A percentile compares a stretch with the other conserved stretches of the same genome.
Conservation (phyloP, 2,888 invertebrate genomes). For the Nebria brevicollis region DNA sequence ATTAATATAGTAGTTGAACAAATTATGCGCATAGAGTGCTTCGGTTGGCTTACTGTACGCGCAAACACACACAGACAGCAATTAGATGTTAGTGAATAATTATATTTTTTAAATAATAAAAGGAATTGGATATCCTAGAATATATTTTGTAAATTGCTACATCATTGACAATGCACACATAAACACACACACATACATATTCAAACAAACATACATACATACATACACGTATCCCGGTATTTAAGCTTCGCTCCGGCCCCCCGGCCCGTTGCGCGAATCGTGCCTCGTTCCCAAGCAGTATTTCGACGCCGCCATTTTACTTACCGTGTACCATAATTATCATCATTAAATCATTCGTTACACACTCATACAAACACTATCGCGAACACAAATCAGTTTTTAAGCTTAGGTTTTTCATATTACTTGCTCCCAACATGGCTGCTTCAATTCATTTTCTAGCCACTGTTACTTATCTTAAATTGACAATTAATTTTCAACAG, state of each 20-base stretch:
- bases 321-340: constrained; percentile 23
- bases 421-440: background rate
- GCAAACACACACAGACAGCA: constrained; percentile 19
- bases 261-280: constrained; percentile 58
- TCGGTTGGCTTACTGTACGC: constrained; percentile 42
- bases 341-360: constrained; percentile 11
- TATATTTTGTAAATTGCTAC: constrained; percentile 39
- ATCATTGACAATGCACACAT: constrained; percentile 21
- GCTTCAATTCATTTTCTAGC: background rate
- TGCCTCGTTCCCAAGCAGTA: constrained; percentile 55
- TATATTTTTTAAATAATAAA: constrained; percentile 36
- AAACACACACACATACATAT: background rate
- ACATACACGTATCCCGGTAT: constrained; percentile 27
- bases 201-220: constrained; percentile 18
- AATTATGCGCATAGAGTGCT: constrained; percentile 4
- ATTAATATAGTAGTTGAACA: background rate
- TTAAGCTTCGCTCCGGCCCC: constrained; percentile 43
- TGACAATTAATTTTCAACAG: background rate
- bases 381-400: background rate
- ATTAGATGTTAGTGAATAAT: constrained; percentile 37
- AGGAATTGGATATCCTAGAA: constrained; percentile 38
- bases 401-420: constrained; percentile 10
- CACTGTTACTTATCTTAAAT: background rate
- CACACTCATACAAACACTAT: background rate
- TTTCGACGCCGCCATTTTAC: constrained; percentile 46